Conservation (phyloP, 2,888 invertebrate genomes). For the Euphydryas editha region DNA sequence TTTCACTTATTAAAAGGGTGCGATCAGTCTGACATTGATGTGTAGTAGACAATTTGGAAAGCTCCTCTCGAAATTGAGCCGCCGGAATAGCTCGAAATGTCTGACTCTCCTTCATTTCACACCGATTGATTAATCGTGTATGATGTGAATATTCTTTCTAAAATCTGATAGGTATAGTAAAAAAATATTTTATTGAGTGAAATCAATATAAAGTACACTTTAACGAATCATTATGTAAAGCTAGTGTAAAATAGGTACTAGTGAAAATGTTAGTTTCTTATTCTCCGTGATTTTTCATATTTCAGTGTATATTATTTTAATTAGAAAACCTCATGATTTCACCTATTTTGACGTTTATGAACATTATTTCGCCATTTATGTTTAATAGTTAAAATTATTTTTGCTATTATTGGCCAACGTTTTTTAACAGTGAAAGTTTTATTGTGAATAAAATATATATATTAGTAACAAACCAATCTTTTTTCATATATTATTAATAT, state of each 20-base stretch:
- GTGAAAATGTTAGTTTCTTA: too few species aligned
- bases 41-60: conserved; percentile 30
- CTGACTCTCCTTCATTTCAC: conserved; percentile 17
- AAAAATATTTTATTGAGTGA: not conserved
- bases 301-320: too few species aligned
- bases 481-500: too few species aligned
- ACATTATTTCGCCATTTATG: not conserved
- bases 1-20: conserved; percentile 28
- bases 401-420: too few species aligned
- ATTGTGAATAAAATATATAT: too few species aligned
- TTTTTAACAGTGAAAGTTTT: too few species aligned
- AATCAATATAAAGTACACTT: not conserved
- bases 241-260: too few species aligned
- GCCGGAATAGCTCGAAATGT: conserved; percentile 18
- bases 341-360: not conserved
- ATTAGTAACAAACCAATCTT: too few species aligned
- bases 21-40: conserved; percentile 28
- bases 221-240: too few species aligned
- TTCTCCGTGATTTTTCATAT: too few species aligned
- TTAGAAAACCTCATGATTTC: too few species aligned
- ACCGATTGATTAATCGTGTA: conserved; percentile 4
- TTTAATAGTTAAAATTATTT: too few species aligned
- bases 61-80: conserved; percentile 32
- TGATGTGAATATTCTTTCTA: not conserved
- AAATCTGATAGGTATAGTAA: not conserved